Percentiles rank a stretch among this genome's conserved stretches.
Evolutionary conservation across 2,888 invertebrate genomes (phyloP).

Genomic region (Amphimallon solstitiale): DNA sequence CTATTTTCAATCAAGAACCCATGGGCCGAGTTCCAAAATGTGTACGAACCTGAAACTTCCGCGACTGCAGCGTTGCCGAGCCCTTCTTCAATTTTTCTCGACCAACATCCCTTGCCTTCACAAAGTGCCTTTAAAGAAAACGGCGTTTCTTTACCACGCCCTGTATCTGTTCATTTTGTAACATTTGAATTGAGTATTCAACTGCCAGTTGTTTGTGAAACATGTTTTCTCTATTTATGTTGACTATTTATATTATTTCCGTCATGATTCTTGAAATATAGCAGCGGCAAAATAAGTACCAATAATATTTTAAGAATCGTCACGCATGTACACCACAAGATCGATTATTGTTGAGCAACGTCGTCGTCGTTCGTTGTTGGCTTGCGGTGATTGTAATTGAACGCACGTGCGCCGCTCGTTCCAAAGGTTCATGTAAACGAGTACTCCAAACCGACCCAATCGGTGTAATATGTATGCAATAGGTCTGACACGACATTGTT

Average conservation of each 20-base stretch:
- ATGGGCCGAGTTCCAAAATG: too few species aligned
- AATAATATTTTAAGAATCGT: conserved; percentile 30
- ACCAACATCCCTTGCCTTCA: too few species aligned
- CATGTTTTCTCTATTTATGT: neutral
- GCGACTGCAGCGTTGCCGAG: too few species aligned
- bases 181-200: conserved; percentile 3
- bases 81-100: too few species aligned
- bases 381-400: conserved; percentile 43
- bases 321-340: conserved; percentile 13
- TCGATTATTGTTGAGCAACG: conserved; percentile 22
- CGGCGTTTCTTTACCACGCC: too few species aligned
- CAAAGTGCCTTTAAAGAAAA: too few species aligned
- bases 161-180: neutral
- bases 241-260: neutral
- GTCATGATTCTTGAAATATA: conserved; percentile 23
- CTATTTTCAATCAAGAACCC: too few species aligned
- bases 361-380: neutral
- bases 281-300: conserved; percentile 20
- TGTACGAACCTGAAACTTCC: too few species aligned
- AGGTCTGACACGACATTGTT: conserved; percentile 27
- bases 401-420: conserved; percentile 46
- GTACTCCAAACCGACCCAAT: conserved; percentile 23
- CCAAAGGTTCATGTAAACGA: conserved; percentile 39
- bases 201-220: conserved; percentile 1
- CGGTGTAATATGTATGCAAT: conserved; percentile 31